Conservation (phyloP, 2,113 vertebrate genomes). For the Ovis canadensis region DNA sequence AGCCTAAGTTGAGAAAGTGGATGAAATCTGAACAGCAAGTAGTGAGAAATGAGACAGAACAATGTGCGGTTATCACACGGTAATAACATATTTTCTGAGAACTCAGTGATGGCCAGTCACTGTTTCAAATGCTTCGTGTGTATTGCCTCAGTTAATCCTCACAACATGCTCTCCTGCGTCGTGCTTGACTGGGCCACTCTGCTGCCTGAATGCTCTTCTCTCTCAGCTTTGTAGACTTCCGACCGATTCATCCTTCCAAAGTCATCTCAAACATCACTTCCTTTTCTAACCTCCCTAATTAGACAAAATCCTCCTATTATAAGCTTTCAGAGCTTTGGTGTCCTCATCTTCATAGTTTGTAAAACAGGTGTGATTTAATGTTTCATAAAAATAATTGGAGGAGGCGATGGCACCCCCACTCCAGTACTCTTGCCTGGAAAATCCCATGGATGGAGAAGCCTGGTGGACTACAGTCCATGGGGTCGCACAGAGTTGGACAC, state of each 20-base stretch:
- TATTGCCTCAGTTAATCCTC: neutral
- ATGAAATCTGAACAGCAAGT: neutral
- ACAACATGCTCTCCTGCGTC: accelerated
- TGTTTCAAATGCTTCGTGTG: neutral
- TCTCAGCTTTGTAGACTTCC: neutral
- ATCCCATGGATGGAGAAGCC: too few species aligned
- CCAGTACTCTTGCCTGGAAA: too few species aligned
- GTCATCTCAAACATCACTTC: neutral
- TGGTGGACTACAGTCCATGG: too few species aligned
- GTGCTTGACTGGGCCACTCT: too few species aligned
- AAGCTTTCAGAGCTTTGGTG: neutral
- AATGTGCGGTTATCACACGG: neutral
- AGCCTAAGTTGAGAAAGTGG: neutral
- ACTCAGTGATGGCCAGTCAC: too few species aligned
- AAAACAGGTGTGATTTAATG: neutral
- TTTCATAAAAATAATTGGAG: neutral
- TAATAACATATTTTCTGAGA: neutral
- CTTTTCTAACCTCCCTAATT: neutral
- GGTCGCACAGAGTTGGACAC: too few species aligned
- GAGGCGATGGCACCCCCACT: too few species aligned
- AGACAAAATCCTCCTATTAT: neutral
- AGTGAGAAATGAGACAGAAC: neutral
- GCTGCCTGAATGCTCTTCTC: neutral
- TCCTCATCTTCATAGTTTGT: neutral
- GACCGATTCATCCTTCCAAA: neutral